Evolutionary conservation across 2,888 invertebrate species (phyloP), one percentile per base, ranked within the genome.

Genomic region (Steinernema carpocapsae): DNA sequence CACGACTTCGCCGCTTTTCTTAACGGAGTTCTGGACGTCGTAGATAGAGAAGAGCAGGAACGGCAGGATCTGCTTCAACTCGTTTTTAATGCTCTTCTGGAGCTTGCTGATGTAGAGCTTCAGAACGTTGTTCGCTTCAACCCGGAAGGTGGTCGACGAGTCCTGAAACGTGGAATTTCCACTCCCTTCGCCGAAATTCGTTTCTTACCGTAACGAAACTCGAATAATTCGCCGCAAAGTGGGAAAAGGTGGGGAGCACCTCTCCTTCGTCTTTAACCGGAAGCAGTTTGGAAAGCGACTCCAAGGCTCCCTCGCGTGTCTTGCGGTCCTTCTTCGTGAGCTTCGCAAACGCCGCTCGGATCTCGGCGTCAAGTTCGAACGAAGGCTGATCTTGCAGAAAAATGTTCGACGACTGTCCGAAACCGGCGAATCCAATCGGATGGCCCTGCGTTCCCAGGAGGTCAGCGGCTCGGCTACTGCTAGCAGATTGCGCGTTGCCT

Each of bases 281-380:
- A 0, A 72, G 19, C 6, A 71, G n/a, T 24, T 43, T 42, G 43
- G 45, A 19, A 17, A 24, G 71, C 10, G 1, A 71, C 12, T 42
- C 64, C 32, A 64, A 17, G 17, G 78, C 83, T 59, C 85, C 85
- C 74, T 85, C 85, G 42, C 85, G 73, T 0, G 85, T 85, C 51
- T 76, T 74, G 17, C 80, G 59, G 51, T 85, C 85, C 64, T 82
- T 82, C 70, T 85, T 85, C 17, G 80, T 72, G 52, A 85, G 74
- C 64, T 84, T 84, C 56, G 78, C 79, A 52, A 85, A 79, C 17
- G 83, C 74, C 29, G 84, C 79, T 12, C 79, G 72, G 19, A 82
- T 72, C 45, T 85, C 83, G 26, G 79, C 77, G 43, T 82, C 80
- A 12, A 85, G 71, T 56, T 80, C 78, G 72, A 46, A 56, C n/a